Base-by-base conservation (phyloP, 2,797 vertebrate species). In the Galaxias olidus region DNA sequence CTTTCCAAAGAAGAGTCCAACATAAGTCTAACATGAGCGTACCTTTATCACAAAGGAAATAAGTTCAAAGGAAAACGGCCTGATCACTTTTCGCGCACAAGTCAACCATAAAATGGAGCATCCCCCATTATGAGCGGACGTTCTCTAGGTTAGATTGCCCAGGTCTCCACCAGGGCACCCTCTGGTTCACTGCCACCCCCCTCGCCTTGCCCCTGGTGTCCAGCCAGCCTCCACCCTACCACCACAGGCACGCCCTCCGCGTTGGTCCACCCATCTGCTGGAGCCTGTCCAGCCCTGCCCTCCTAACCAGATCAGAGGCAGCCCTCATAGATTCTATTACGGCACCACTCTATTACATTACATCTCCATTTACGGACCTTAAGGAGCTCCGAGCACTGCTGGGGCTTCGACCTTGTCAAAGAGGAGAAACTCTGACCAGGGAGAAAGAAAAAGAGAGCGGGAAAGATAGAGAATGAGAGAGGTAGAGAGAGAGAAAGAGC, bases 281-380 rank as follows among this genome's bases (percentile, higher is more conserved):
- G 83, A 87, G 82, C 61, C 73, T 66, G 66, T 85, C 80, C 81
- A 86, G 71, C 74, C 61, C 41, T 10, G 72, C 62, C 79, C 73
- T 66, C 76, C 83, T 91, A 91, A 91, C 87, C 45, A 90, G 89
- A 91, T 92, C 87, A 90, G 86, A 77, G 82, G 86, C 76, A 77
- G 82, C 86, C 84, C 85, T 87, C 74, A 71, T 84, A 86, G 84
- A 92, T 91, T 90, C 79, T 84, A 91, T 92, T 92, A 92, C 75
- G 69, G 77, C 57, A 69, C 84, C 79, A 73, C 84, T 91, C 82
- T 87, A 92, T 91, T 89, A 85, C 89, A 91, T 92, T 92, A 91
- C 80, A 86, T 88, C 89, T 92, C 89, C 88, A 91, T 92, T 91
- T 89, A 87, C 77, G 71, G 78, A 88, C 82, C 88, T 90, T 92